Conservation (phyloP, 2,888 invertebrate genomes). For the Drosophila longiperda region DNA sequence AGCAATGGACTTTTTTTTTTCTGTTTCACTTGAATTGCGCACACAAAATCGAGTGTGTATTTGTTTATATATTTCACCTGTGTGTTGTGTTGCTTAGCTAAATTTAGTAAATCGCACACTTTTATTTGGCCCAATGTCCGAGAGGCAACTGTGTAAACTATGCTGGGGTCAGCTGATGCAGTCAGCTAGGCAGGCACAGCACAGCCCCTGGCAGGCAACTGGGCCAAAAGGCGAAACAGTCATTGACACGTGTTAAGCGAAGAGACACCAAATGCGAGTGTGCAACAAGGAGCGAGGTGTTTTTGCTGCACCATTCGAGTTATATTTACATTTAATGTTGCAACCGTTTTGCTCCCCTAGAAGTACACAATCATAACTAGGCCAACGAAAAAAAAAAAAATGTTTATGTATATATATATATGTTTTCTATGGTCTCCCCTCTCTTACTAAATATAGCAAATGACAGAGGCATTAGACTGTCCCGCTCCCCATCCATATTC, state of each 20-base stretch:
- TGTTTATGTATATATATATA: not conserved
- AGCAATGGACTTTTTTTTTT: conserved; percentile 55
- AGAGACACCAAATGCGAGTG: not conserved
- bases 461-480: conserved; percentile 33
- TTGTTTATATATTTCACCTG: conserved; percentile 65
- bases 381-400: conserved; percentile 30
- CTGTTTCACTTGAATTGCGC: conserved; percentile 61
- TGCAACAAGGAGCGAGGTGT: not conserved
- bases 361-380: conserved; percentile 56
- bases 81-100: conserved; percentile 51
- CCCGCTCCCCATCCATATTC: not conserved
- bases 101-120: conserved; percentile 79
- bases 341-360: conserved; percentile 41
- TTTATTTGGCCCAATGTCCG: conserved; percentile 80
- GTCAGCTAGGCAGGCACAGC: conserved; percentile 17
- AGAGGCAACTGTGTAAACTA: conserved; percentile 70
- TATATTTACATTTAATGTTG: conserved; percentile 51
- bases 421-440: conserved; percentile 26
- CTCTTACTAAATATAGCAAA: conserved; percentile 43
- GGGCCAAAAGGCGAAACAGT: conserved; percentile 79
- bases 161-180: conserved; percentile 73
- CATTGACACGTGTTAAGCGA: conserved; percentile 66
- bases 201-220: conserved; percentile 46
- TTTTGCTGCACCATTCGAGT: conserved; percentile 4
- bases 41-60: conserved; percentile 37